A percentile compares a stretch with the other conserved stretches of the same genome.
Conservation (phyloP, 2,113 vertebrate genomes). For the Cyprinodon brontotheroides region DNA sequence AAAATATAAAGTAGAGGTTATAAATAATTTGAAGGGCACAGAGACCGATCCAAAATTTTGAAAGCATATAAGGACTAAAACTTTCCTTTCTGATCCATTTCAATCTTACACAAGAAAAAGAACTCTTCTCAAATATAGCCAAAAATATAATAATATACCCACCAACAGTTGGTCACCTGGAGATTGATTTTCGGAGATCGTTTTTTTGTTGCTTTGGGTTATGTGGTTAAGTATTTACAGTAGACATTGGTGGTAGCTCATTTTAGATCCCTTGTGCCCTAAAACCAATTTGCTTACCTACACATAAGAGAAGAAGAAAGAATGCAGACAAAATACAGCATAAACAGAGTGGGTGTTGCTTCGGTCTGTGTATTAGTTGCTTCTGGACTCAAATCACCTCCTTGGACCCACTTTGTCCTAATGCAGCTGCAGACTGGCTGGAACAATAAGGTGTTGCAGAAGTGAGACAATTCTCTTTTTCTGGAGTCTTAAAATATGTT, state of each 20-base stretch:
- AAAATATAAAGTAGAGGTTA: too few species aligned
- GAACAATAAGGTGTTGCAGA: conserved; percentile 85
- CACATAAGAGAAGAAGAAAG: conserved; percentile 84
- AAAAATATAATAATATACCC: too few species aligned
- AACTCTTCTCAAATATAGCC: too few species aligned
- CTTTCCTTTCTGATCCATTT: too few species aligned
- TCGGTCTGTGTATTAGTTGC: conserved; percentile 87
- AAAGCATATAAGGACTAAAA: too few species aligned
- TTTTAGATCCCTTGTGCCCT: conserved; percentile 93
- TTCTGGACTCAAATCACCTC: conserved; percentile 89
- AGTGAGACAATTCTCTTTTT: conserved; percentile 86
- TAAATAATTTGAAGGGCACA: too few species aligned
- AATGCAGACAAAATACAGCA: conserved; percentile 87
- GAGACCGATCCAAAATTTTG: too few species aligned
- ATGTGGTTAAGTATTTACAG: conserved; percentile 88
- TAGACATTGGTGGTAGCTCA: conserved; percentile 90
- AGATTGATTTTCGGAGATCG: conserved; percentile 1
- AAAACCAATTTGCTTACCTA: conserved; percentile 85
- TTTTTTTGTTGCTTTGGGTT: conserved; percentile 81
- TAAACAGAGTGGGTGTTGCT: conserved; percentile 79
- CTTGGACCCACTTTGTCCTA: conserved; percentile 92
- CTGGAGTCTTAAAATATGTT: conserved; percentile 81
- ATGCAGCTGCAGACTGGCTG: conserved; percentile 89
- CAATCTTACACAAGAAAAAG: too few species aligned
- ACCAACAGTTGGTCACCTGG: too few species aligned